A percentile compares a stretch with the other conserved stretches of the same genome.
Conservation (phyloP, 1,140 invertebrate genomes). For the Heliconius nattereri region DNA sequence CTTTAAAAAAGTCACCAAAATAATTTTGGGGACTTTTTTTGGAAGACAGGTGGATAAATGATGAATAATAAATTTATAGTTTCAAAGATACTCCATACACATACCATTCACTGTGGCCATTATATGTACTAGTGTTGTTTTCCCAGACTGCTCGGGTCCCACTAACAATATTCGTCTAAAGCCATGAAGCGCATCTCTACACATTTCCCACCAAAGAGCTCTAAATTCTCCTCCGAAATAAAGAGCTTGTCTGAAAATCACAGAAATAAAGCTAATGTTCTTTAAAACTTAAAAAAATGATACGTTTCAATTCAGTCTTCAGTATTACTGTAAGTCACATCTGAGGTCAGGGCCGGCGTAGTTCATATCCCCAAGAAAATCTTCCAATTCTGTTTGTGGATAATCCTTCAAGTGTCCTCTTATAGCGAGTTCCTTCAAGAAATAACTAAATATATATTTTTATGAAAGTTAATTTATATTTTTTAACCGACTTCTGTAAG, state of each 20-base stretch:
- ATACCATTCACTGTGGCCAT: conserved; percentile 57
- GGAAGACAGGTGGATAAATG: too few relatives aligned
- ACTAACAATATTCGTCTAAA: conserved; percentile 52
- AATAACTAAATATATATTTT: background rate
- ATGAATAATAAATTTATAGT: too few relatives aligned
- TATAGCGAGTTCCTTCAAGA: conserved; percentile 48
- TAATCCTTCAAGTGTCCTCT: conserved; percentile 54
- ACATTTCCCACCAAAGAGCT: conserved; percentile 62
- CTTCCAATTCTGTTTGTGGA: conserved; percentile 46
- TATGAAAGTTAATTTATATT: background rate
- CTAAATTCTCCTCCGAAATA: conserved; percentile 52
- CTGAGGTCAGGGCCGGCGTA: conserved; percentile 58
- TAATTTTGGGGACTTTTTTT: too few relatives aligned
- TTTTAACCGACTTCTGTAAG: too few relatives aligned
- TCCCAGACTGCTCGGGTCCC: conserved; percentile 53
- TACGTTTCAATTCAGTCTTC: background rate
- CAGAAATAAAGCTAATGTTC: background rate
- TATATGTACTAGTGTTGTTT: conserved; percentile 50
- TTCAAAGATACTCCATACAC: background rate
- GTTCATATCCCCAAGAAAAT: conserved; percentile 63
- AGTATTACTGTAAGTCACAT: conserved; percentile 45
- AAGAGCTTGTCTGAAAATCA: conserved; percentile 39
- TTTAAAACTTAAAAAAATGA: conserved; percentile 17
- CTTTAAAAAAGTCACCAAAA: too few relatives aligned
- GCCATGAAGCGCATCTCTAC: conserved; percentile 47